Conservation (phyloP, 2,888 invertebrate genomes). For the Eurytoma californica region DNA sequence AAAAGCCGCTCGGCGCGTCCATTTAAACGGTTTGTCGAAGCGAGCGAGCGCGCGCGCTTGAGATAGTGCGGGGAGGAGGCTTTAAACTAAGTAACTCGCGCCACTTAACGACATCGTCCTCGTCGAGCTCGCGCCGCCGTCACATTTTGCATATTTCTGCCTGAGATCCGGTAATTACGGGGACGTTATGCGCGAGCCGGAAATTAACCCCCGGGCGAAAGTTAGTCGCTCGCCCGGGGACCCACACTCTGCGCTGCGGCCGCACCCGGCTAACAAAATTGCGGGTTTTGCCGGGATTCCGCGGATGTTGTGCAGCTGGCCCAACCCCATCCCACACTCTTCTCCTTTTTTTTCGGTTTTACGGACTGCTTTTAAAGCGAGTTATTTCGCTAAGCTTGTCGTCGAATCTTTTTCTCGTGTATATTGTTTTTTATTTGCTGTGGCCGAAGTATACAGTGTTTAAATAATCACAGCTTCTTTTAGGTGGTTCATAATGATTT, state of each 20-base stretch:
- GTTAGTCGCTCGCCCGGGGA: conserved; percentile 43
- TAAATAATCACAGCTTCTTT: too few relatives aligned
- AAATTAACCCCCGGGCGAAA: conserved; percentile 53
- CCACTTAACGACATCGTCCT: conserved; percentile 52
- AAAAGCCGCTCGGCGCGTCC: too few relatives aligned
- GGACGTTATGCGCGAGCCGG: conserved; percentile 46
- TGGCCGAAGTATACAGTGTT: too few relatives aligned
- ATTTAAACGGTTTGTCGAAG: conserved; percentile 4
- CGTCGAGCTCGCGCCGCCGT: not conserved
- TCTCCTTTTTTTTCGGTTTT: not conserved
- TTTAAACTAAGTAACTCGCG: conserved; percentile 53
- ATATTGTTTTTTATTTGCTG: too few relatives aligned
- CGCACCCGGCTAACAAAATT: conserved; percentile 29
- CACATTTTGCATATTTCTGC: conserved; percentile 52
- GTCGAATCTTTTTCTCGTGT: too few relatives aligned
- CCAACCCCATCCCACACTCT: not conserved
- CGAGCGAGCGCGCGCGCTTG: not conserved
- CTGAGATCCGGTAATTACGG: conserved; percentile 52
- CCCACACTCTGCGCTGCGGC: not conserved
- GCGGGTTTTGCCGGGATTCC: conserved; percentile 24
- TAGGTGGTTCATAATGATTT: too few relatives aligned
- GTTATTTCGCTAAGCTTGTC: too few relatives aligned
- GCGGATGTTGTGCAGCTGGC: not conserved
- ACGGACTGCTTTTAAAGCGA: too few relatives aligned
- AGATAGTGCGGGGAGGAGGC: not conserved